Evolutionary conservation across 2,113 vertebrate species (phyloP).

Genomic region (Neotoma lepida): DNA sequence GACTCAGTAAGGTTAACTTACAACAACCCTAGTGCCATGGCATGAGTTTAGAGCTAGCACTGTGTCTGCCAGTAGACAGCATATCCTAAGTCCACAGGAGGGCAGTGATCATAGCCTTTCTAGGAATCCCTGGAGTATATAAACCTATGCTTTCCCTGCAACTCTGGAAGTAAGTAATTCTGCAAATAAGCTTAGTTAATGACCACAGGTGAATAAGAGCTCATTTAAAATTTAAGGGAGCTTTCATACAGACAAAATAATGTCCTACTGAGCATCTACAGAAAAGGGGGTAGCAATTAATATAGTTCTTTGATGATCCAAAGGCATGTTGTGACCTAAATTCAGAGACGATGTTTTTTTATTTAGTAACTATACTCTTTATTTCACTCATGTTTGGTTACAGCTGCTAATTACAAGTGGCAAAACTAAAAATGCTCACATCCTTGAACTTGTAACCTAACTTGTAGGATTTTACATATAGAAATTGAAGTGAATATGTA

Average conservation of each 20-base stretch:
- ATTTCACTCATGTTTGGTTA: background rate
- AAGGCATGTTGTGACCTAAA: background rate
- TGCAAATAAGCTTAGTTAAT: slow-evolving; percentile 2
- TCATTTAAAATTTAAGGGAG: slow-evolving; percentile 41
- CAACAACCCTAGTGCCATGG: background rate
- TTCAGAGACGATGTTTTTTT: background rate
- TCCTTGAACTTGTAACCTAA: background rate
- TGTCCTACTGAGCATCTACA: background rate
- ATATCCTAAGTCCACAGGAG: background rate
- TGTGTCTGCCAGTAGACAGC: background rate
- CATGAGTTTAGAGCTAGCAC: background rate
- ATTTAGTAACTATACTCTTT: background rate
- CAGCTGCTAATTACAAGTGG: slow-evolving; percentile 2
- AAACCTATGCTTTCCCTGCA: background rate
- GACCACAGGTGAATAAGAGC: background rate
- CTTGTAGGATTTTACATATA: background rate
- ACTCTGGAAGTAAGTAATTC: background rate
- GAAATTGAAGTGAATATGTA: background rate
- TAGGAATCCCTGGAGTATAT: background rate
- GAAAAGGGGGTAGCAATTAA: background rate
- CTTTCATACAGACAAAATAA: background rate
- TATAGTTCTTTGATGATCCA: background rate
- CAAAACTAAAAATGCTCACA: background rate
- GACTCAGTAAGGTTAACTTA: background rate
- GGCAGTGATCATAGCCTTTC: background rate